These are phyloP conservation scores for Peucedramus taeniatus DNA, from an alignment of 2,113 vertebrate genomes.

Conservation along the genomic window DNA sequence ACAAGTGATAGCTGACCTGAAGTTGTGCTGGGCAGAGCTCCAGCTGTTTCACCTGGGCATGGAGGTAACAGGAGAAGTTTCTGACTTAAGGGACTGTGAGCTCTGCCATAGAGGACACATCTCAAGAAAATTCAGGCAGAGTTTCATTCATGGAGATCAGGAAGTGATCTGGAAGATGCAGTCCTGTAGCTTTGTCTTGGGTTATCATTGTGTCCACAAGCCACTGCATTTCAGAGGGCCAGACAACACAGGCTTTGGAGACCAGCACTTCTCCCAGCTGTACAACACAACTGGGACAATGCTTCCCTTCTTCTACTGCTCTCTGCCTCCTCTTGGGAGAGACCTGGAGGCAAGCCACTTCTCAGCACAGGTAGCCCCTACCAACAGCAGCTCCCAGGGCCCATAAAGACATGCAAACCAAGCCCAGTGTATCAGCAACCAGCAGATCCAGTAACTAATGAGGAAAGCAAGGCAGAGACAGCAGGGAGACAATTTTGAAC, in stretches of 20 bases:
- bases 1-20: not conserved
- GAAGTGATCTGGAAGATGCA: not conserved
- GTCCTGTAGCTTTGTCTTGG: not conserved
- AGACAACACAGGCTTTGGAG: not conserved
- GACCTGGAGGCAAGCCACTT: not conserved
- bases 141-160: not conserved
- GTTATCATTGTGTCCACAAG: not conserved
- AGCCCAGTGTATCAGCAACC: not conserved
- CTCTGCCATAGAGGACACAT: not conserved
- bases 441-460: not conserved
- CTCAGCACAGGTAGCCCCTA: not conserved
- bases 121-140: not conserved
- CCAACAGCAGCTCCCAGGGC: not conserved
- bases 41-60: not conserved
- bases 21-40: not conserved
- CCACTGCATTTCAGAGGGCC: not conserved
- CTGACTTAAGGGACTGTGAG: not conserved
- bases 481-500: not conserved
- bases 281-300: fast-evolving
- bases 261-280: not conserved
- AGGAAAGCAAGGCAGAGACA: not conserved
- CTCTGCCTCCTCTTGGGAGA: not conserved
- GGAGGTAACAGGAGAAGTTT: not conserved
- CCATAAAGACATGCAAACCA: not conserved
- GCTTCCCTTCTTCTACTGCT: not conserved